Base-by-base conservation (phyloP, 2,797 vertebrate genomes). In the Parotocinclus haroldoi region DNA sequence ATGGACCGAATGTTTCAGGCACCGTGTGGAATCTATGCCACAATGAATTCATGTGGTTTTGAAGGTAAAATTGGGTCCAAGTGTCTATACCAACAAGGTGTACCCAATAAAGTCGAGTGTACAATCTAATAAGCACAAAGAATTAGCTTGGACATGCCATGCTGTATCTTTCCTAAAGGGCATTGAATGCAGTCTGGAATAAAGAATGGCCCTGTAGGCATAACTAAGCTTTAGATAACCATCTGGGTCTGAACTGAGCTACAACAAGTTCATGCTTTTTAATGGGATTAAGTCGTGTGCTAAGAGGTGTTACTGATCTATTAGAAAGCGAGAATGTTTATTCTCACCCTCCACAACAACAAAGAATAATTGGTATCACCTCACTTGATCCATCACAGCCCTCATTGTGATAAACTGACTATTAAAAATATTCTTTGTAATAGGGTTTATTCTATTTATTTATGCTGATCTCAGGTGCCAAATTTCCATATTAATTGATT, bases 291-390 rank as follows among this genome's bases (percentile, higher is more conserved):
- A 38, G 44, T 37, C 7, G 9, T 40, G 46, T 10, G 17, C 17
- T 13, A 7, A 11, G 10, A 68, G 58, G 50, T 51, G 38, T 13
- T 38, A 68, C 40, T 54, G 66, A 46, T 7, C 4, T 38, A 10
- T 16, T 10, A 19, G 12, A 55, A 19, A 17, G 27, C 18, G 13
- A 18, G n/a, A 27, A 18, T 7, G 17, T 19, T 46, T 36, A n/a
- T 63, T 58, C 60, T 50, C 68, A 63, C 53, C 19, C 37, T 54
- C 50, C 48, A 10, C 11, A 50, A 13, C 45, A 7, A 13, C 46
- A 51, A 48, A 16, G 3, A 4, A 9, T 37, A 61, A 55, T 27
- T 38, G 10, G 50, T n/a, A 42, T 18, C 38, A 39, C 12, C 51
- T 19, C 40, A 11, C 17, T 3, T 9, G 18, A 27, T 27, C 27